Base-by-base conservation (phyloP, 2,888 invertebrate genomes). In the Cremastobaeus sp. region DNA sequence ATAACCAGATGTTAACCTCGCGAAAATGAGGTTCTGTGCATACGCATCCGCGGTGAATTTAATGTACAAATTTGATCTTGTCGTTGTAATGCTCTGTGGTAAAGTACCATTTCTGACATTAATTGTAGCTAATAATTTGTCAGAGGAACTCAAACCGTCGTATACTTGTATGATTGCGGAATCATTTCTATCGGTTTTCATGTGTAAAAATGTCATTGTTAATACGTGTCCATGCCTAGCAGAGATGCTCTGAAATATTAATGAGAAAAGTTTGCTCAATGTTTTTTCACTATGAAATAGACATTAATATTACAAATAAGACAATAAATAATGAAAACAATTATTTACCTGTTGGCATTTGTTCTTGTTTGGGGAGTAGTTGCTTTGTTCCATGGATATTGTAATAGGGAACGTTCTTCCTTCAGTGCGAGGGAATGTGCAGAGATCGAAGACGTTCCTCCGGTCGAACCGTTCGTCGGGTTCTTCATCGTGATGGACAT, bases 321-420 rank as follows among this genome's bases (percentile, higher is more conserved):
- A 25, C 25, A 25, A 25, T 39, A 30, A n/a, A 34, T 34, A 34
- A 34, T 34, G 25, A 25, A 25, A 25, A 25, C 3, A 8, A 25
- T 25, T 5, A 25, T 8, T 77, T 76, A 90, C 90, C 86, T 96
- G 95, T 73, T 91, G 90, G 81, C 96, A 97, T 72, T 91, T 91
- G 87, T 93, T 92, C 64, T 90, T 89, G 76, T 92, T 91, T 37
- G 92, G 91, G 0, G 92, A 91, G 83, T 93, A 94, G 79, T 92
- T 90, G 9, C 92, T 93, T 87, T 96, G 96, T 78, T 94, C 93
- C 78, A 95, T 92, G 30, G 92, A 94, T 82, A 96, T 90, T 74
- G 93, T 92, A 54, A 96, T 91, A 8, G 97, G 97, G 87, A 94
- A 97, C 0, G 95, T 95, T 88, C 96, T 96, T 76, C 94, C 94